Percentiles rank a stretch among this genome's conserved stretches.
These are phyloP conservation scores for Semotilus atromaculatus DNA, from an alignment of 2,797 vertebrate species.

Conservation along the genomic window DNA sequence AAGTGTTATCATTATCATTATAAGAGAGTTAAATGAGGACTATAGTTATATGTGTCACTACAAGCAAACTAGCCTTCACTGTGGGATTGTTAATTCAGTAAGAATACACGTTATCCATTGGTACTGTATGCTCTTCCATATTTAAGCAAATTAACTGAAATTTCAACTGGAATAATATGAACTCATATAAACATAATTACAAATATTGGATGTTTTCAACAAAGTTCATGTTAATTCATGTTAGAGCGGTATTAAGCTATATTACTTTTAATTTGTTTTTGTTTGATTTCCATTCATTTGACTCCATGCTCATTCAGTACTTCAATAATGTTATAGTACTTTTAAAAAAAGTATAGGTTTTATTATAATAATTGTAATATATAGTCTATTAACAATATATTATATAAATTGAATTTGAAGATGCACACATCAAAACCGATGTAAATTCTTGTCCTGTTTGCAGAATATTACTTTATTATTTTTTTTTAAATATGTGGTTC, in stretches of 20 bases:
- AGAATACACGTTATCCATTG: background rate
- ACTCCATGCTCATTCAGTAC: background rate
- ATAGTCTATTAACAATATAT: no score
- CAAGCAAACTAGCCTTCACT: background rate
- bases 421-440: background rate
- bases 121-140: background rate
- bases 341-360: background rate
- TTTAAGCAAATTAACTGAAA: background rate
- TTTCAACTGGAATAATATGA: background rate
- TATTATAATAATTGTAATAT: no score
- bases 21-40: conserved; percentile 24
- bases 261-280: background rate
- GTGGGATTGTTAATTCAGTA: background rate
- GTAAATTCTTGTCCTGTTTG: background rate
- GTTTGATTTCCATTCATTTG: no score
- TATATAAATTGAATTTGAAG: no score
- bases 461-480: background rate
- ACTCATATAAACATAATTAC: background rate
- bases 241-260: background rate
- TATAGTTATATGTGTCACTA: background rate
- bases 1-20: conserved; percentile 30
- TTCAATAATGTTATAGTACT: background rate
- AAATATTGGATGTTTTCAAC: background rate
- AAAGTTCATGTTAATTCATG: background rate
- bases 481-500: no score